phyloP scores from a whole-genome alignment of 2,888 invertebrate species.

The Sarcophaga rosellei region DNA sequence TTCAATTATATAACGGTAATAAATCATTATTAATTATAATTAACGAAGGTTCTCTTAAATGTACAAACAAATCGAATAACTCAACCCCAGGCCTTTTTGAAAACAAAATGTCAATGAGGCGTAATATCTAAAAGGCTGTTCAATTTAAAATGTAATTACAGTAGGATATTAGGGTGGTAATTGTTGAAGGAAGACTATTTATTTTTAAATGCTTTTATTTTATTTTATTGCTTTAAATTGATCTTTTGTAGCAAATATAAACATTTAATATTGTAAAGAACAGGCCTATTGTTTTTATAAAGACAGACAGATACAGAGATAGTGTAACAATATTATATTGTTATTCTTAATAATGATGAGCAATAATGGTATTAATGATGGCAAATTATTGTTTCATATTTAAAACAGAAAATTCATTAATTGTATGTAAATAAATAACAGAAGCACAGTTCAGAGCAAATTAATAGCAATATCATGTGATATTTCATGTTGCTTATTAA shows the following conservation, averaged over 20 bases:
- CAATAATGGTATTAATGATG: conserved; percentile 1
- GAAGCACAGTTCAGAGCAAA: neutral
- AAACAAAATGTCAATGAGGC: neutral
- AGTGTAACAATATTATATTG: neutral
- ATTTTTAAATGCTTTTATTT: neutral
- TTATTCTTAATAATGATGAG: conserved; percentile 11
- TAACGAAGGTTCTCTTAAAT: neutral
- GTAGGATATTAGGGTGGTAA: neutral
- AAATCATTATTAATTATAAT: neutral
- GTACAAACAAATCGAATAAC: neutral
- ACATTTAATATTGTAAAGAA: neutral
- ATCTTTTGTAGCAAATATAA: too few relatives aligned
- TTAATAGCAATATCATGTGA: neutral
- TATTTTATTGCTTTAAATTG: too few relatives aligned
- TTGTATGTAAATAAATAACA: conserved; percentile 27
- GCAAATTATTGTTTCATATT: conserved; percentile 19
- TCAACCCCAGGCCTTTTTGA: neutral
- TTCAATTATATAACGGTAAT: neutral
- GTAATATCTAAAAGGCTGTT: neutral
- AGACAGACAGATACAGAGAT: too few relatives aligned
- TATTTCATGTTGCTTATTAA: neutral
- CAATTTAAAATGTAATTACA: neutral
- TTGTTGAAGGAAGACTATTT: too few relatives aligned
- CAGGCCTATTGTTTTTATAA: neutral
- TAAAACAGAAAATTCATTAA: conserved; percentile 40